Percentiles rank a stretch among this genome's conserved stretches.
These are phyloP conservation scores for Ia io DNA, from an alignment of 2,113 vertebrate species.

Conservation along the genomic window DNA sequence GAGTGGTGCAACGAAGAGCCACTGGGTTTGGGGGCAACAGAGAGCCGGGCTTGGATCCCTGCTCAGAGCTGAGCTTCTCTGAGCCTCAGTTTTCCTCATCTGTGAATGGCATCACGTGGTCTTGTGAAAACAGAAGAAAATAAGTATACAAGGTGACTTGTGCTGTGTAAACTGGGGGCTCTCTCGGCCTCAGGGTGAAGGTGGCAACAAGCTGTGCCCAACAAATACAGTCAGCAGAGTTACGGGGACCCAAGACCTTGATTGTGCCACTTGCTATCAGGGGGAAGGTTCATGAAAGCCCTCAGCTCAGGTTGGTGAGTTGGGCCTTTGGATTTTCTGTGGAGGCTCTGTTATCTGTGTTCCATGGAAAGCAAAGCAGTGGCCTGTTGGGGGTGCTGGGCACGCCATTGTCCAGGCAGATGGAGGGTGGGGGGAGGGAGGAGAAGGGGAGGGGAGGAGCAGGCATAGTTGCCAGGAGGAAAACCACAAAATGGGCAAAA, in stretches of 20 bases:
- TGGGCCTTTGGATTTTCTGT: not conserved
- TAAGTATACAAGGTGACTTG: not conserved
- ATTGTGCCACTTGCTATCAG: not conserved
- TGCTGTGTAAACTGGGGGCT: not conserved
- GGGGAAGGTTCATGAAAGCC: not conserved
- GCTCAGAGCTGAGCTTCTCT: not conserved
- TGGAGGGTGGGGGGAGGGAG: too few relatives aligned
- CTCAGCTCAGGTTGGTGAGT: not conserved
- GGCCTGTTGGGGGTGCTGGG: not conserved
- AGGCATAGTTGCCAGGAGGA: not conserved
- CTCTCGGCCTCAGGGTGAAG: not conserved
- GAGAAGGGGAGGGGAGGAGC: not conserved
- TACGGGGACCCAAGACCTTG: not conserved
- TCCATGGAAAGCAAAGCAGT: not conserved
- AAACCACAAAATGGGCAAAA: not conserved
- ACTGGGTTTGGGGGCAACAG: not conserved
- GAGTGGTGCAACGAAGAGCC: not conserved
- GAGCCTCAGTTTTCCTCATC: not conserved
- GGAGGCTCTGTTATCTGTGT: fast-evolving
- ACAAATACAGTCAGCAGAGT: not conserved
- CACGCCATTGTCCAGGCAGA: not conserved
- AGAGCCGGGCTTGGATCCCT: not conserved
- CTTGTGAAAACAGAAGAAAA: not conserved
- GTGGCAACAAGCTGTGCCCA: not conserved
- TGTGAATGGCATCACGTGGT: not conserved